Base-by-base conservation (phyloP, 2,113 vertebrate species). In the Nanorana parkeri region DNA sequence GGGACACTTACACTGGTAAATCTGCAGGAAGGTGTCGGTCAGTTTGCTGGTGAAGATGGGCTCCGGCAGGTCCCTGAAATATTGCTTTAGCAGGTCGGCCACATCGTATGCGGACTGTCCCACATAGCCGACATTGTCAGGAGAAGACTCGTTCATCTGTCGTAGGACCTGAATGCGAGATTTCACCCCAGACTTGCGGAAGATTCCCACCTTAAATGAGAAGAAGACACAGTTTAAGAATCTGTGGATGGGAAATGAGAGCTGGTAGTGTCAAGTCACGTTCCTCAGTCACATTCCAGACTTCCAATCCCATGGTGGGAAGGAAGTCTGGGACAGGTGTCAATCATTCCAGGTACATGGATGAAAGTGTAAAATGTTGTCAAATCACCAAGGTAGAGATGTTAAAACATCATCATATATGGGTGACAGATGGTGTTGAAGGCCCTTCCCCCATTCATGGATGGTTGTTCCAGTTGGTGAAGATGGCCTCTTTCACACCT, bases 1-100 rank as follows among this genome's bases (percentile, higher is more conserved):
- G n/a, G n/a, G n/a, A 29, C 7, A 84, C 94, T 94, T 84, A 96
- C 95, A 89, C 83, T 96, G 95, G 85, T 96, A 96, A 83, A 96
- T 95, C 84, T 96, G 94, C 80, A 96, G 87, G 86, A 96, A 96
- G 78, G 95, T 96, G 17, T 94, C 92, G 0, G 94, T 95, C 81
- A 96, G 94, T 81, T 96, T 96, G 91, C 90, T 93, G 85, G 94
- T 95, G 85, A 96, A 96, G 86, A 96, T 91, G 23, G 95, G 95
- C 85, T 96, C 95, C 0, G 95, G 95, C 5, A 96, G 90, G 86
- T 96, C 95, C 0, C 95, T 89, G 89, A 96, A 96, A 78, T 96
- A 96, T 54, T 96, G 95, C 87, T 96, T 96, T 72, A 96, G 86
- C 88, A 96, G 87, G 86, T 96, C 95, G 0, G 95, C 95, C 86